These are phyloP conservation scores for Nyctibius grandis DNA, from an alignment of 2,797 vertebrate species.

Conservation along the genomic window DNA sequence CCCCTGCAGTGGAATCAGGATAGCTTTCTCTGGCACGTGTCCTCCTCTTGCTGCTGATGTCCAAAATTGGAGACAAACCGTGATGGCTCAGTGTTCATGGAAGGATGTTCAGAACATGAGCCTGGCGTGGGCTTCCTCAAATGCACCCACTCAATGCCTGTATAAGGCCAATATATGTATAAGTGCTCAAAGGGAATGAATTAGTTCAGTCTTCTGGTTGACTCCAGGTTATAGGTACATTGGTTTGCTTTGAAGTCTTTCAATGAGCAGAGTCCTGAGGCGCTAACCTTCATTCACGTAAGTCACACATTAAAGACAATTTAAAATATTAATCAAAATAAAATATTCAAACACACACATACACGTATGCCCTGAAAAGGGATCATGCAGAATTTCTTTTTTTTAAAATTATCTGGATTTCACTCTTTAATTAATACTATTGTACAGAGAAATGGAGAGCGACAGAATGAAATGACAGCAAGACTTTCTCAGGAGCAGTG, in stretches of 20 bases:
- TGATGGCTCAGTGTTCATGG: background rate
- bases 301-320: background rate
- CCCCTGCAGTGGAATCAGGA: background rate
- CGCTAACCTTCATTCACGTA: background rate
- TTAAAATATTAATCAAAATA: background rate
- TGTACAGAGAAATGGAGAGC: background rate
- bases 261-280: background rate
- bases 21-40: background rate
- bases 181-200: background rate
- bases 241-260: background rate
- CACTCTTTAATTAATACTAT: background rate
- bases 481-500: background rate
- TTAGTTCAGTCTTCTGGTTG: background rate
- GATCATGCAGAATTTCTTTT: background rate
- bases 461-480: background rate
- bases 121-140: background rate
- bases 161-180: background rate
- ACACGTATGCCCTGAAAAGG: background rate
- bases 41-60: background rate
- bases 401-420: background rate
- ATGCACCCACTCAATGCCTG: fast-evolving
- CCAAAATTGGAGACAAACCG: background rate
- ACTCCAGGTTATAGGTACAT: background rate
- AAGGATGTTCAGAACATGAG: background rate
- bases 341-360: background rate